These are phyloP conservation scores for Clinocottus analis DNA, from an alignment of 2,113 vertebrate species.

Conservation along the genomic window DNA sequence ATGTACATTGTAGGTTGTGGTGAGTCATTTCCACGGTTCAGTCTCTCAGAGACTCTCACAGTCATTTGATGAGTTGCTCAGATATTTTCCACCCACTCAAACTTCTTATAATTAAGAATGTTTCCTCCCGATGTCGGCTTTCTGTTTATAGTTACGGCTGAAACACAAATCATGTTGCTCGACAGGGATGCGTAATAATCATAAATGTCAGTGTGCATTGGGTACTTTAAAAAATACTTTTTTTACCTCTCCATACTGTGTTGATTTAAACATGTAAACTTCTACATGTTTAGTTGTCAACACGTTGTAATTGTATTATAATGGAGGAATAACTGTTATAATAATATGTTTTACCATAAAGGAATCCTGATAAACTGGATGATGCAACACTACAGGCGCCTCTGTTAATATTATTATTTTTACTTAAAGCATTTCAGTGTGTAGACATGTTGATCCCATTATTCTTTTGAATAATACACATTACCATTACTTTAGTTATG, in stretches of 20 bases:
- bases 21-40: constrained; percentile 62
- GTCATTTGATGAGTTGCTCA: constrained; percentile 22
- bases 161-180: not conserved
- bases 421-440: not conserved
- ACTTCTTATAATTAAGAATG: no score
- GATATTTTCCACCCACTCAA: constrained; percentile 20
- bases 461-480: not conserved
- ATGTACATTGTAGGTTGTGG: constrained; percentile 43
- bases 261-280: constrained; percentile 5
- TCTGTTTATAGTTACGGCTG: not conserved
- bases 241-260: not conserved
- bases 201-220: not conserved
- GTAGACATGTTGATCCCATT: not conserved
- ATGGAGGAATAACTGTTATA: not conserved
- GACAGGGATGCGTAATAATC: not conserved
- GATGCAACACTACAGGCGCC: not conserved
- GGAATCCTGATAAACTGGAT: not conserved
- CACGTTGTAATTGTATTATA: not conserved
- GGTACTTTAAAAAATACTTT: no score
- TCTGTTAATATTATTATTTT: not conserved
- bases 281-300: not conserved
- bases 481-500: not conserved
- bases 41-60: constrained; percentile 14
- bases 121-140: no score
- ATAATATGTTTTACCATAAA: not conserved